Percentiles rank a stretch among this genome's conserved stretches.
These are phyloP conservation scores for Epinephelus malabaricus DNA, from an alignment of 2,797 vertebrate genomes.

Conservation along the genomic window DNA sequence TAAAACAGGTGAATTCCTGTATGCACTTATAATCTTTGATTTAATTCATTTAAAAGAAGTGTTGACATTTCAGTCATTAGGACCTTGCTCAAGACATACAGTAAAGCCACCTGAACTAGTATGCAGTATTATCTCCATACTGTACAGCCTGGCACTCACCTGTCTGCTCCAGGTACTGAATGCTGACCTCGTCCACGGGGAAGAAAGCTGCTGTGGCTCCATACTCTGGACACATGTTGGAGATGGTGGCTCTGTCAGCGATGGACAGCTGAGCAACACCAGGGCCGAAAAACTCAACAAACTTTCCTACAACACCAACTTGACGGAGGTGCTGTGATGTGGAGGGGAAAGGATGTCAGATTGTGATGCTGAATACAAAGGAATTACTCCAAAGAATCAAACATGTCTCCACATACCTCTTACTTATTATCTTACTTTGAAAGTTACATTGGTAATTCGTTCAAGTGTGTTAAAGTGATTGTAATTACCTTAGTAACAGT, in stretches of 20 bases:
- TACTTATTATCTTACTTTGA: background rate
- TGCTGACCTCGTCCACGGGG: conserved; percentile 93
- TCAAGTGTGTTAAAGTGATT: background rate
- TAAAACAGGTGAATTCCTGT: too few species aligned
- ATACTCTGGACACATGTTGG: conserved; percentile 99
- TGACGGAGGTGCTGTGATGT: conserved; percentile 88
- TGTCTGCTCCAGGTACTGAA: conserved; percentile 94
- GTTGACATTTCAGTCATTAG: too few species aligned
- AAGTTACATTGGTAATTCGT: background rate
- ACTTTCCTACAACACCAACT: conserved; percentile 96
- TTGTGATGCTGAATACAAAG: background rate
- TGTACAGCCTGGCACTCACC: conserved; percentile 79
- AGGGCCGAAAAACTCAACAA: conserved; percentile 97
- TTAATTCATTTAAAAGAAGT: too few species aligned
- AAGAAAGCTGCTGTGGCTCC: conserved; percentile 97
- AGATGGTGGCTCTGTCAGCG: conserved; percentile 96
- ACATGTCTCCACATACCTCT: too few species aligned
- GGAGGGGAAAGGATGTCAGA: background rate
- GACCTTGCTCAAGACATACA: too few species aligned
- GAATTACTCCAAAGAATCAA: background rate
- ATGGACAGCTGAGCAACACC: conserved; percentile 96
- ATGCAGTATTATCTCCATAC: background rate
- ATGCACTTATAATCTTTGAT: too few species aligned
- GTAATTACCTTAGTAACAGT: conserved; percentile 95
- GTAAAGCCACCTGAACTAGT: background rate